Evolutionary conservation across 2,888 invertebrate species (phyloP).

Genomic region (Ephialtes manifestator): DNA sequence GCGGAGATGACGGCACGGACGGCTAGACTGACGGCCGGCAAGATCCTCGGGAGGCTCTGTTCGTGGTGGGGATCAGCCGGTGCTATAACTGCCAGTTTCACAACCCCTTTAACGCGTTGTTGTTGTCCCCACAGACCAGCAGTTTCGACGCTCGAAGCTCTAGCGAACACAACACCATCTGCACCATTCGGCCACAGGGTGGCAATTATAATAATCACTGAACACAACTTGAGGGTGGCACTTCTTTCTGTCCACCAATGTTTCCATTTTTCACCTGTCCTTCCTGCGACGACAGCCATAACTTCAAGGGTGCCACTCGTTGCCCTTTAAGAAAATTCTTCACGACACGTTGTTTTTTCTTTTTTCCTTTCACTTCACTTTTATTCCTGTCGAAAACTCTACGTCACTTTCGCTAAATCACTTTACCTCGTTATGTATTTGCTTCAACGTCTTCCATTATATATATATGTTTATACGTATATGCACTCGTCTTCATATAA

Average conservation of each 20-base stretch:
- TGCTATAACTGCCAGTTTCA: constrained; percentile 89
- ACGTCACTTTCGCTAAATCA: constrained; percentile 15
- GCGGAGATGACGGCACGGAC: constrained; percentile 88
- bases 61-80: constrained; percentile 89
- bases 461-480: neutral
- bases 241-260: constrained; percentile 11
- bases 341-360: neutral
- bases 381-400: neutral
- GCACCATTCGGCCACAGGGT: constrained; percentile 17
- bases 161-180: constrained; percentile 38
- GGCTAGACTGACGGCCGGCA: constrained; percentile 91
- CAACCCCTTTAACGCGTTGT: constrained; percentile 81
- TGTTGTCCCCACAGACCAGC: constrained; percentile 23
- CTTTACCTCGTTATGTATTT: neutral
- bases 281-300: constrained; percentile 20
- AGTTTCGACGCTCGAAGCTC: constrained; percentile 12
- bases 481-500: constrained; percentile 5
- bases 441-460: neutral
- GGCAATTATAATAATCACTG: constrained; percentile 24
- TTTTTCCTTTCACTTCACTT: neutral
- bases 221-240: constrained; percentile 14
- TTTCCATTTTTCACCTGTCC: constrained; percentile 41
- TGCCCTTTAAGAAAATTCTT: neutral
- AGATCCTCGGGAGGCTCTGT: constrained; percentile 89
- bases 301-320: neutral